Conservation (phyloP, 2,888 invertebrate genomes). For the Synanthedon andrenaeformis region DNA sequence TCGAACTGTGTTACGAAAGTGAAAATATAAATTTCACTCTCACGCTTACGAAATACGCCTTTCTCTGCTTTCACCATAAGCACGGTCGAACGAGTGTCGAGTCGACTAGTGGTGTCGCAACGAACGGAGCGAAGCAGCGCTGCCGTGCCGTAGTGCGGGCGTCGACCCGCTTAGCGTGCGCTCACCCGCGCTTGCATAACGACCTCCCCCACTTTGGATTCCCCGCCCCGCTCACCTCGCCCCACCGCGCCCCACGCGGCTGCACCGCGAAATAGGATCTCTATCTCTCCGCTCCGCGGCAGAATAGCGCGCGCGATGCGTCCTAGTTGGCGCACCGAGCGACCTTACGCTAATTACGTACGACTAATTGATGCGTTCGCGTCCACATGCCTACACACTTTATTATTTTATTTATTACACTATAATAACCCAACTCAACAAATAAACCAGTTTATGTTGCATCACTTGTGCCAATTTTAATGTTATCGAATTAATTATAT, state of each 20-base stretch:
- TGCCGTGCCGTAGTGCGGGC: slow-evolving; percentile 56
- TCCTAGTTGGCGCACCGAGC: slow-evolving; percentile 36
- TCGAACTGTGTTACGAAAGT: slow-evolving; percentile 60
- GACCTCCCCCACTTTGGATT: slow-evolving; percentile 21
- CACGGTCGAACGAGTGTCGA: slow-evolving; percentile 20
- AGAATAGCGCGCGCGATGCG: slow-evolving; percentile 26
- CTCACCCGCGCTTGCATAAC: slow-evolving; percentile 72
- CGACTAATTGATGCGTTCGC: slow-evolving; percentile 20
- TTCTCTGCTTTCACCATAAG: slow-evolving; percentile 65
- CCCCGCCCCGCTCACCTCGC: slow-evolving; percentile 14
- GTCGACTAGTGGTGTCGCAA: slow-evolving; percentile 46
- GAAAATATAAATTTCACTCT: slow-evolving; percentile 69
- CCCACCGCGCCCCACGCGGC: slow-evolving; percentile 7
- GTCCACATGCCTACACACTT: background rate
- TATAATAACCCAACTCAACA: background rate
- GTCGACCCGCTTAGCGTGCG: slow-evolving; percentile 77
- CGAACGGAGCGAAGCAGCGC: slow-evolving; percentile 35
- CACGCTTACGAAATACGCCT: slow-evolving; percentile 67
- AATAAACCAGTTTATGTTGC: background rate
- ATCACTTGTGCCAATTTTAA: background rate
- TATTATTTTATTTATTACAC: no score
- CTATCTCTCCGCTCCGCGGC: slow-evolving; percentile 19
- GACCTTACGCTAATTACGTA: slow-evolving; percentile 40
- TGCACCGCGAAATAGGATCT: slow-evolving; percentile 54
- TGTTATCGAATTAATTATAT: no score